phyloP scores from a whole-genome alignment of 2,113 vertebrate genomes.

The Dascyllus trimaculatus region DNA sequence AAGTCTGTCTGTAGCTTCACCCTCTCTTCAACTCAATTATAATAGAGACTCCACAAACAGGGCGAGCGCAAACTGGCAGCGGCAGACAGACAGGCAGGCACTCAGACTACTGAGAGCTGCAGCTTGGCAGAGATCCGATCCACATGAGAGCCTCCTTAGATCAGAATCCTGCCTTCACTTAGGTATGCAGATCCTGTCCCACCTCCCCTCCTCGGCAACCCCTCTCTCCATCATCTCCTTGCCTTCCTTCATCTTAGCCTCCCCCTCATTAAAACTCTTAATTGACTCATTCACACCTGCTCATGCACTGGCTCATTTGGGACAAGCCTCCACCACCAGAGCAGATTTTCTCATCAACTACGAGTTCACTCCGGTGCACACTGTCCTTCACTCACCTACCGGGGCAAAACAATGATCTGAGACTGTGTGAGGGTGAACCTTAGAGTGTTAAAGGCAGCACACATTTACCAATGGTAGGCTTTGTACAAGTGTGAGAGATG shows the following conservation, averaged over 20 bases:
- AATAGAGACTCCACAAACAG: conserved; percentile 46
- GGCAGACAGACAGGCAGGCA: conserved; percentile 55
- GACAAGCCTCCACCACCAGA: conserved; percentile 67
- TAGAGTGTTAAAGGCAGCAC: conserved; percentile 11
- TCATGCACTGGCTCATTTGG: conserved; percentile 75
- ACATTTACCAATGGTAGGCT: no score
- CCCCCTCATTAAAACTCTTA: conserved; percentile 81
- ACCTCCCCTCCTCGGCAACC: conserved; percentile 32
- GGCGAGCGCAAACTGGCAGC: conserved; percentile 45
- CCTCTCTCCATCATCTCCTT: conserved; percentile 51
- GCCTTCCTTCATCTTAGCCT: conserved; percentile 63
- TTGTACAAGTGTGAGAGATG: no score
- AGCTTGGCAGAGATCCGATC: conserved; percentile 67
- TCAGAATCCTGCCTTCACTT: conserved; percentile 67
- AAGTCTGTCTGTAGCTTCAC: conserved; percentile 29
- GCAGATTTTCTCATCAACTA: conserved; percentile 79
- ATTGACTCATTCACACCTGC: conserved; percentile 83
- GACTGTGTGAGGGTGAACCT: conserved; percentile 28
- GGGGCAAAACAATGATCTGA: conserved; percentile 55
- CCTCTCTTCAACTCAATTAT: conserved; percentile 26
- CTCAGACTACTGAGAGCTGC: conserved; percentile 43
- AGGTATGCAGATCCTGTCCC: conserved; percentile 65
- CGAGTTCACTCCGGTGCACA: conserved; percentile 68
- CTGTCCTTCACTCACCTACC: conserved; percentile 76
- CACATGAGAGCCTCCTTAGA: conserved; percentile 69